Conservation (phyloP, 1,140 invertebrate genomes). For the Pristionchus pacificus region DNA sequence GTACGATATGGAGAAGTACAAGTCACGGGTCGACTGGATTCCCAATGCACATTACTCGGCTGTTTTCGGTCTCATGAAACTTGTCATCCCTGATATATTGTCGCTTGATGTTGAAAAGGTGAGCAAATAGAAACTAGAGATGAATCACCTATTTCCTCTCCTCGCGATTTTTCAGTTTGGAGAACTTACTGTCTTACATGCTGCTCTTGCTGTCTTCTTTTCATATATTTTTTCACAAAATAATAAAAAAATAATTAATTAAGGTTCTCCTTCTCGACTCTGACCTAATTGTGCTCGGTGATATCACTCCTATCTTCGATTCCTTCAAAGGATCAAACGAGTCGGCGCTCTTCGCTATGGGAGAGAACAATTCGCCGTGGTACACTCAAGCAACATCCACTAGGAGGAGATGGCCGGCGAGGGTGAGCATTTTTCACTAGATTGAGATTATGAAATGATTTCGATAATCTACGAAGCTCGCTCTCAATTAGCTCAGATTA, state of each 20-base stretch:
- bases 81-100: conserved; percentile 18
- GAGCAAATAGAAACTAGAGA: neutral
- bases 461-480: no score
- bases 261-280: conserved; percentile 19
- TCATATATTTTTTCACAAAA: no score
- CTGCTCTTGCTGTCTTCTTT: no score
- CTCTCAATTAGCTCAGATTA: no score
- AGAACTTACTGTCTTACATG: no score
- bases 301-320: conserved; percentile 6
- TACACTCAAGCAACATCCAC: neutral
- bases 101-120: conserved; percentile 6
- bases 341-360: conserved; percentile 1
- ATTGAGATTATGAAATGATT: no score
- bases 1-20: neutral
- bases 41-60: conserved; percentile 20
- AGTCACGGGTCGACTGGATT: conserved; percentile 7
- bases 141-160: no score
- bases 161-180: no score
- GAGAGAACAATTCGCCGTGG: conserved; percentile 13
- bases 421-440: no score
- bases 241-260: no score
- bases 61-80: conserved; percentile 9
- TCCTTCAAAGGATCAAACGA: neutral
- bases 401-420: conserved; percentile 3
- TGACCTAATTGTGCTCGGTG: conserved; percentile 7